phyloP scores from a whole-genome alignment of 2,113 vertebrate genomes.

The Agelaius tricolor region DNA sequence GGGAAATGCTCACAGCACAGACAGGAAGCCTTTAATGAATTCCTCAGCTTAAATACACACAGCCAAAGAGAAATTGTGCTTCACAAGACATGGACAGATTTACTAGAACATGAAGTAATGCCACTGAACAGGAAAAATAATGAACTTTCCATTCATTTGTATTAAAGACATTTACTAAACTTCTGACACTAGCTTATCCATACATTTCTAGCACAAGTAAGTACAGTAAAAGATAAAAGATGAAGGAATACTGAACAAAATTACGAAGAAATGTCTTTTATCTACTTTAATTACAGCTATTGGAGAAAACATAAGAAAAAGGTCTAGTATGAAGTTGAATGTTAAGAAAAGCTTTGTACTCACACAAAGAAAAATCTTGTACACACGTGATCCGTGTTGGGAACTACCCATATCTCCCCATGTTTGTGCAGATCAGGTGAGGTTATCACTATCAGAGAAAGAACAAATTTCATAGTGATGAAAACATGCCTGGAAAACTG shows the following conservation, averaged over 20 bases:
- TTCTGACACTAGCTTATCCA: neutral
- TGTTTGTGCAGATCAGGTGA: slow-evolving; percentile 92
- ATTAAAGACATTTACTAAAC: neutral
- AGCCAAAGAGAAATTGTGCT: neutral
- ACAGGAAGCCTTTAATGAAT: neutral
- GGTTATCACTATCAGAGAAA: slow-evolving; percentile 81
- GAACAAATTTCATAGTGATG: neutral
- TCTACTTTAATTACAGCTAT: neutral
- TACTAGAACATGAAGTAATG: neutral
- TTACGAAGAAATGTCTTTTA: neutral
- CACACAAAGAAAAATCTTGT: slow-evolving; percentile 94
- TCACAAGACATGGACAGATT: neutral
- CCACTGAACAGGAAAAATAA: neutral
- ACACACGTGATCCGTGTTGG: slow-evolving; percentile 90
- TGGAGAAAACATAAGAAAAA: neutral
- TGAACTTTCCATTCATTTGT: neutral
- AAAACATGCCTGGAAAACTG: neutral
- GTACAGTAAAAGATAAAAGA: neutral
- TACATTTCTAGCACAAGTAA: neutral
- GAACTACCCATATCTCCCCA: slow-evolving; percentile 92
- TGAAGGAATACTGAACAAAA: neutral
- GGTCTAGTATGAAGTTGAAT: neutral
- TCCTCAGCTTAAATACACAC: neutral
- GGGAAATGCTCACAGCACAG: neutral
- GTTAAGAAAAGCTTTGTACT: slow-evolving; percentile 63